Base-by-base conservation (phyloP, 2,797 vertebrate genomes). In the Bovichtus variegatus region DNA sequence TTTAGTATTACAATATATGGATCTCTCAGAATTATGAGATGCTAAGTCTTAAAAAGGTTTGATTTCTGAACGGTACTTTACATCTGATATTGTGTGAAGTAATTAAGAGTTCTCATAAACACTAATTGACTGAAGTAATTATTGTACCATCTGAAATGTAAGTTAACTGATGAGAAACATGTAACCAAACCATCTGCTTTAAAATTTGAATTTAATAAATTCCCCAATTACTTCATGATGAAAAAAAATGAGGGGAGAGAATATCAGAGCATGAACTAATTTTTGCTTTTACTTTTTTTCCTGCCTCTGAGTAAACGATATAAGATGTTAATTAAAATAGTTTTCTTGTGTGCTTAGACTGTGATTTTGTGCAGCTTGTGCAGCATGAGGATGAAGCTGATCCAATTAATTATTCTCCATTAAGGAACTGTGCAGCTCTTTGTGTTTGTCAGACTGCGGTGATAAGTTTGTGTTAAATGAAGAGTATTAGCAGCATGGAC, bases 391-490 rank as follows among this genome's bases (percentile, higher is more conserved):
- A 80, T 36, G 59, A 68, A 82, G 76, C 71, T 11, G 31, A 54
- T 74, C 80, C 46, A 77, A 77, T 86, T 76, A 83, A 83, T 86
- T 74, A 81, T 40, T 44, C n/a, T 34, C 60, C 19, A 77, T 86
- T 86, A 79, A 74, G 74, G 51, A 81, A 81, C 69, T 81, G 40
- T 53, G 21, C 34, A 41, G 58, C 44, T 49, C 66, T 74, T 74
- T 83, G 61, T 55, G 66, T 80, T 74, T 51, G 44, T 61, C n/a
- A n/a, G n/a, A n/a, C n/a, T 43, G 65, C 27, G 34, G 19, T 72
- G 71, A 76, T 36, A 50, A 60, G 53, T 72, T 65, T 77, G 66
- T 72, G 71, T 47, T 53, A 38, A 47, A 74, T 71, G 40, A 68
- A 27, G 12, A 18, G 27, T 67, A 66, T 69, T 53, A 64, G 58